Evolutionary conservation across 2,888 invertebrate species (phyloP), one percentile per base, ranked within the genome.

Genomic region (Trilocha varians): DNA sequence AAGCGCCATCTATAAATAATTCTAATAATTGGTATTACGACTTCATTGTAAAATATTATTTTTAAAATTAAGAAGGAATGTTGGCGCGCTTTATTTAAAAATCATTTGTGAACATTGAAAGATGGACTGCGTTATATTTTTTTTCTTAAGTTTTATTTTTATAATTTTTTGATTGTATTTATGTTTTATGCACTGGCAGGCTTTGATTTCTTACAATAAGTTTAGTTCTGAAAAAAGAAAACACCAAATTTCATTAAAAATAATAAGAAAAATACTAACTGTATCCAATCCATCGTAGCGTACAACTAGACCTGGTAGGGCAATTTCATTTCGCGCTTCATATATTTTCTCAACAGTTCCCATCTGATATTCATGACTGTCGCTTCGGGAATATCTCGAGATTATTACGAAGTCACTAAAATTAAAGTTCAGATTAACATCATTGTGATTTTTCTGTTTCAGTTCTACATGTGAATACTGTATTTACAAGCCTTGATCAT

Each of bases 391-490:
- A 16, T 53, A 42, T 32, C 51, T 55, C 6, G 52, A 57, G 11
- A 73, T n/a, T 0, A 70, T 48, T 1, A 69, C 66, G 34, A 70
- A 70, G 33, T 65, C 40, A 9, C 70, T 70, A 49, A 18, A 56
- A 57, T 41, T 34, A 35, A 32, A 17, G 36, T 16, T 34, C 15
- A 44, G 32, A 34, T 9, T 14, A 15, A 13, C 18, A 25, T 25
- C 25, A 25, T 25, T n/a, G n/a, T n/a, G n/a, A n/a, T n/a, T n/a
- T n/a, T n/a, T n/a, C n/a, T n/a, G n/a, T n/a, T n/a, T n/a, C n/a
- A n/a, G n/a, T n/a, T n/a, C n/a, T n/a, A n/a, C n/a, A n/a, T n/a
- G n/a, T n/a, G n/a, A n/a, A n/a, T n/a, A n/a, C n/a, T n/a, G n/a
- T n/a, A n/a, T n/a, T n/a, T n/a, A n/a, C n/a, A n/a, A n/a, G n/a